These are phyloP conservation scores for Ficedula albicollis DNA, from an alignment of 2,797 vertebrate species.

Conservation along the genomic window DNA sequence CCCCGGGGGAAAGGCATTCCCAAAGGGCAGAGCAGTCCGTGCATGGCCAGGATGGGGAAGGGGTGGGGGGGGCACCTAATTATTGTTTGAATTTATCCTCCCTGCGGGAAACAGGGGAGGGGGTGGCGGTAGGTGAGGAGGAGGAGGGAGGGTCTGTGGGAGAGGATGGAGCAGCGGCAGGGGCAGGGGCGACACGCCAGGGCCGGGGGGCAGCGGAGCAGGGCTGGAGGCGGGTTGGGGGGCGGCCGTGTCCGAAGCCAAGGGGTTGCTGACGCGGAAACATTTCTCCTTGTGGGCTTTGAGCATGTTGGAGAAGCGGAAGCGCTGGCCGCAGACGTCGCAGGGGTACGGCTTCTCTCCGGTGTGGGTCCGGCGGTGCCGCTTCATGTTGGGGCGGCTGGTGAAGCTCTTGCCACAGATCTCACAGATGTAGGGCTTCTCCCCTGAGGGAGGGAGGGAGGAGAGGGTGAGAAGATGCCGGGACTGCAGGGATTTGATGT, in stretches of 20 bases:
- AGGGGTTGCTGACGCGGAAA: slow-evolving; percentile 87
- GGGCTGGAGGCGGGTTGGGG: slow-evolving; percentile 35
- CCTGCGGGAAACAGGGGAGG: slow-evolving; percentile 86
- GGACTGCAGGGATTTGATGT: background rate
- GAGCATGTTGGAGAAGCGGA: slow-evolving; percentile 98
- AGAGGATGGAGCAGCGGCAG: slow-evolving; percentile 83
- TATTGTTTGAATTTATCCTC: slow-evolving; percentile 84
- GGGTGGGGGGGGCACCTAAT: slow-evolving; percentile 50
- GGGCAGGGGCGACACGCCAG: slow-evolving; percentile 65
- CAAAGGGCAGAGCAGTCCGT: slow-evolving; percentile 26
- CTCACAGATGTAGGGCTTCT: slow-evolving; percentile 98
- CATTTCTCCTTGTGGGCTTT: slow-evolving; percentile 96
- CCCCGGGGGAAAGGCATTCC: background rate
- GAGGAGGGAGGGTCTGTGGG: slow-evolving; percentile 78
- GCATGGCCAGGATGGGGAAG: background rate
- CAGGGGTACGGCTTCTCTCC: slow-evolving; percentile 96
- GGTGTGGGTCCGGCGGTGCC: slow-evolving; percentile 94
- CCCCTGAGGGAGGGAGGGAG: slow-evolving; percentile 72
- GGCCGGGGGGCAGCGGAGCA: slow-evolving; percentile 46
- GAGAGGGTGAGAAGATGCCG: background rate
- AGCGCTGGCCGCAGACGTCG: slow-evolving; percentile 91
- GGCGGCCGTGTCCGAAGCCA: slow-evolving; percentile 68
- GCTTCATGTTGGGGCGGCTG: slow-evolving; percentile 97
- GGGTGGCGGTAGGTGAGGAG: slow-evolving; percentile 80
- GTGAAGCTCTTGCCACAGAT: slow-evolving; percentile 99